Evolutionary conservation across 2,888 invertebrate species (phyloP).

Genomic region (Drosophila leonis): DNA sequence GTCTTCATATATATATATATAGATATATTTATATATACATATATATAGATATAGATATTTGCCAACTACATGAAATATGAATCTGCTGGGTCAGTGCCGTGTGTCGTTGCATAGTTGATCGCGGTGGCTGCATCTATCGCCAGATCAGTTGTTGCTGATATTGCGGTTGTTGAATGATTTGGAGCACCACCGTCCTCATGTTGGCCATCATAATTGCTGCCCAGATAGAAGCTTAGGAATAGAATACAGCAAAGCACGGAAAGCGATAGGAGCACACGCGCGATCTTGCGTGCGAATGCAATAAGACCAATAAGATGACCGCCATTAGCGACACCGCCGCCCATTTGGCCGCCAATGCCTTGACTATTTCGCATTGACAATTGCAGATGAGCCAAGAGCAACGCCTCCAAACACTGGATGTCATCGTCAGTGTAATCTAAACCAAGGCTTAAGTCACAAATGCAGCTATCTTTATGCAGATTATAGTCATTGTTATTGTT

Average conservation of each 20-base stretch:
- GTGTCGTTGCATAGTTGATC: constrained; percentile 17
- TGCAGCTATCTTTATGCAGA: constrained; percentile 42
- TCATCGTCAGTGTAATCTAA: constrained; percentile 46
- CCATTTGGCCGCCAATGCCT: constrained; percentile 44
- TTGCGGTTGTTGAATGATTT: constrained; percentile 17
- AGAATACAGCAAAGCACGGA: constrained; percentile 78
- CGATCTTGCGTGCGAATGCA: constrained; percentile 82
- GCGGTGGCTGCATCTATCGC: constrained; percentile 7
- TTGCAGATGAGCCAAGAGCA: constrained; percentile 60
- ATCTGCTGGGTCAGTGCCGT: constrained; percentile 25
- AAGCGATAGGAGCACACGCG: constrained; percentile 78
- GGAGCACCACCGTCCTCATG: neutral
- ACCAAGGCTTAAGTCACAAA: constrained; percentile 53
- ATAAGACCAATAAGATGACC: constrained; percentile 81
- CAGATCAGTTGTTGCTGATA: constrained; percentile 8
- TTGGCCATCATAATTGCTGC: constrained; percentile 36
- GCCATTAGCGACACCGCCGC: constrained; percentile 75
- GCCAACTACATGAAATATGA: constrained; percentile 31
- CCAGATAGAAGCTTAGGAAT: constrained; percentile 79
- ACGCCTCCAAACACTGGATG: constrained; percentile 54
- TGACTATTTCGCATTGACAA: constrained; percentile 33
- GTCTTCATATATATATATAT: neutral
- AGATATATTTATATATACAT: constrained; percentile 13
- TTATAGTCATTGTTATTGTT: constrained; percentile 33
- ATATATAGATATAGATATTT: constrained; percentile 11